Evolutionary conservation across 2,888 invertebrate species (phyloP), one percentile per base, ranked within the genome.

Genomic region (Hirudinaria manillensis): DNA sequence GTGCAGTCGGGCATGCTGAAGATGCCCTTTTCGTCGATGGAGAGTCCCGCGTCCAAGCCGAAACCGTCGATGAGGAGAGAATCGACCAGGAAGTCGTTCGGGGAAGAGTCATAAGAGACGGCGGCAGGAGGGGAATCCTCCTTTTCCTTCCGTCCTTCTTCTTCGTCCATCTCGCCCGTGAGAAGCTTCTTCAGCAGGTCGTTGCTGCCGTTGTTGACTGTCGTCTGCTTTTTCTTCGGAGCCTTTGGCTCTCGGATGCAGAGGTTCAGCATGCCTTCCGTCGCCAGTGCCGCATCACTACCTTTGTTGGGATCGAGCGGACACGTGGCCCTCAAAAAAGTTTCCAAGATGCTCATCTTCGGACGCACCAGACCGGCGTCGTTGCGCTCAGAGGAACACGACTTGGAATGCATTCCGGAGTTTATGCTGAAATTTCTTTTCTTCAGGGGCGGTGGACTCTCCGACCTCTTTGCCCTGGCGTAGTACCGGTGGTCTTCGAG

Each of bases 91-190:
- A 56, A 51, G 16, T 56, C 45, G 45, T 45, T 75, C 19, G 38
- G 45, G 53, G 72, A 10, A 27, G 24, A 53, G 36, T 38, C 36
- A 45, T 45, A 29, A 51, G 72, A 53, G 32, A 55, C 0, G 27
- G 3, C 6, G 27, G 24, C 61, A n/a, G 29, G n/a, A 1, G 61
- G n/a, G 3, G 61, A 61, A 61, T 61, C 61, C 7, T 61, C 29
- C 13, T 7, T 2, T 6, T 29, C 61, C 1, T 61, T 29, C 10
- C 6, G 29, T 10, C 34, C 36, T n/a, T 68, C 34, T 13, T 72
- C 29, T 16, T 77, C 77, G 65, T 79, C 76, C 27, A 79, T 78
- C 55, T 77, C 77, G 0, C 78, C 79, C 3, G 79, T 79, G 21
- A 79, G 76, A 51, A 79, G 77, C 51, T 78, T 77, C 72, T 79